Base-by-base conservation (phyloP, 2,113 vertebrate genomes). In the Amblyopsis rosae region DNA sequence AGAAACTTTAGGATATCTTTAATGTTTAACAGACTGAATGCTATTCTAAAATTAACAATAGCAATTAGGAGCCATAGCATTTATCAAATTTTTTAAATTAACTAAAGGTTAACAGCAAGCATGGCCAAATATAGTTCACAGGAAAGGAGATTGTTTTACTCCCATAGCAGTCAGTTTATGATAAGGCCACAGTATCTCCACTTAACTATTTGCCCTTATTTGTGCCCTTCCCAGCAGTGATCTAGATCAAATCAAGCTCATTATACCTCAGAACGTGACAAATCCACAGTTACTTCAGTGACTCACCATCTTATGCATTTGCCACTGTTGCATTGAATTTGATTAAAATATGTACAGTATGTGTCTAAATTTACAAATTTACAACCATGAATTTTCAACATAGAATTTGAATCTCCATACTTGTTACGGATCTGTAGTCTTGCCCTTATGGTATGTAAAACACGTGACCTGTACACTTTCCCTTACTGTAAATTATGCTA, bases 21-120 rank as follows among this genome's bases (percentile, higher is more conserved):
- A 87, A 71, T 51, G 70, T 70, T 82, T 81, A 83, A 83, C 76
- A 87, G 87, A 86, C 70, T 56, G 71, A 86, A 78, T 77, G 72
- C 85, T 72, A 71, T 82, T 84, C 83, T 85, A 82, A 89, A 88
- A 86, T 87, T 74, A 87, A 85, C 72, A 76, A 61, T 54, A 57
- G 74, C 78, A 87, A 89, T 90, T 87, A 87, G 82, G 79, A 80
- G 70, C 64, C 75, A 81, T 49, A 75, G 70, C 76, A 85, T 75
- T 89, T 85, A 85, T 69, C 78, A 79, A 80, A 80, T 86, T 86
- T 64, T 82, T 86, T 84, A 82, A 76, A 78, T 70, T 86, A 82
- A 80, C 73, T 70, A 84, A 84, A 87, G 86, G 89, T 89, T 85
- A 86, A 81, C 71, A 73, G 72, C 67, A 45, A 67, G 67, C 56